Percentiles rank a stretch among this genome's conserved stretches.
These are phyloP conservation scores for Blera fallax DNA, from an alignment of 2,888 invertebrate species.

Conservation along the genomic window DNA sequence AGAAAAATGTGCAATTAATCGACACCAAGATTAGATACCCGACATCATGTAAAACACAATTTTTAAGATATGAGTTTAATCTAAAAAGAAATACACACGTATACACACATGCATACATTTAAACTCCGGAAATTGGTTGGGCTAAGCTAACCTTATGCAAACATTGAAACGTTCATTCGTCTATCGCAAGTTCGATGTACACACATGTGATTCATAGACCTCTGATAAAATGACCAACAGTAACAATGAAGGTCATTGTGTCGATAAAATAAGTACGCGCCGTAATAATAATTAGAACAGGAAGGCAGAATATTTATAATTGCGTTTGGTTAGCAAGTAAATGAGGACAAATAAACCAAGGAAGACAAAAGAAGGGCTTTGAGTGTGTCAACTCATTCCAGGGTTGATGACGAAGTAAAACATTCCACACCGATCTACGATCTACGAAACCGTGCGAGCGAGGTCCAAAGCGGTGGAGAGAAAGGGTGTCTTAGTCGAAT, in stretches of 20 bases:
- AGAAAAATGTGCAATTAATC: constrained; percentile 42
- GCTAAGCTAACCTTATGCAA: background rate
- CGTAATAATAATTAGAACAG: background rate
- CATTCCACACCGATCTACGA: too few species aligned
- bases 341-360: background rate
- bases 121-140: constrained; percentile 1
- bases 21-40: constrained; percentile 49
- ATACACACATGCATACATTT: too few species aligned
- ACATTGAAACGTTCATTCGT: background rate
- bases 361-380: too few species aligned
- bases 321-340: background rate
- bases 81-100: background rate
- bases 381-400: too few species aligned
- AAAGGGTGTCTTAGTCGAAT: too few species aligned
- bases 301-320: background rate
- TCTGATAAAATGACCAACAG: constrained; percentile 20
- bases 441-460: too few species aligned
- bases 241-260: constrained; percentile 25
- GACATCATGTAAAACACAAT: constrained; percentile 19
- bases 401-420: background rate
- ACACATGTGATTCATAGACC: background rate
- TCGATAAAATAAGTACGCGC: background rate
- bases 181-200: background rate
- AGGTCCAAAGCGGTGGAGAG: too few species aligned
- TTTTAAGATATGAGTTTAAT: background rate